Conservation (phyloP, 2,888 invertebrate species). For the Volucella zonaria region DNA sequence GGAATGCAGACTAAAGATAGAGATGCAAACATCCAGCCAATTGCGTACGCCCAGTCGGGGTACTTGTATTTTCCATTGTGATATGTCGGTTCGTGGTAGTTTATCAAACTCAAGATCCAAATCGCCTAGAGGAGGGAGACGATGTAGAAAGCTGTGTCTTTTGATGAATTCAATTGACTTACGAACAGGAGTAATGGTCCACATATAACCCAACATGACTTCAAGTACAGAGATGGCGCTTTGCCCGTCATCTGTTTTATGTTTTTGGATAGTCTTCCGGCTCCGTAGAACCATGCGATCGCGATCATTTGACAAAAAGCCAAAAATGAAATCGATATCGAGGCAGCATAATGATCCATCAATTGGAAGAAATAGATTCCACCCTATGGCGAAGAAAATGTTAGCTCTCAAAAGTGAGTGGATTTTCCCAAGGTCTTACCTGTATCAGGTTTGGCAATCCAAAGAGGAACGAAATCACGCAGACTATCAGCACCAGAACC, state of each 20-base stretch:
- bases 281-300: conserved; percentile 96
- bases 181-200: conserved; percentile 91
- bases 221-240: conserved; percentile 90
- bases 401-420: neutral
- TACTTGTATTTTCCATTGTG: conserved; percentile 90
- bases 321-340: conserved; percentile 94
- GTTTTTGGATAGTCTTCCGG: conserved; percentile 90
- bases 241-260: conserved; percentile 95
- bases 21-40: conserved; percentile 94
- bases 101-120: conserved; percentile 94
- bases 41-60: conserved; percentile 92
- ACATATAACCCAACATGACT: conserved; percentile 92
- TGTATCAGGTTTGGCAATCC: conserved; percentile 95
- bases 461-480: conserved; percentile 90
- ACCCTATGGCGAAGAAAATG: conserved; percentile 84
- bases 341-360: conserved; percentile 96
- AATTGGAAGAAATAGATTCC: conserved; percentile 96
- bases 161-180: conserved; percentile 75
- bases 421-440: conserved; percentile 81
- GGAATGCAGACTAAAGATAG: conserved; percentile 93
- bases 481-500: conserved; percentile 91
- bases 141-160: neutral
- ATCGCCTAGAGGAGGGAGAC: conserved; percentile 85
- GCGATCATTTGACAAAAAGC: conserved; percentile 97
- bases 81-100: conserved; percentile 93